These are phyloP conservation scores for Aphidoletes aphidimyza DNA, from an alignment of 2,888 invertebrate species.

Conservation along the genomic window DNA sequence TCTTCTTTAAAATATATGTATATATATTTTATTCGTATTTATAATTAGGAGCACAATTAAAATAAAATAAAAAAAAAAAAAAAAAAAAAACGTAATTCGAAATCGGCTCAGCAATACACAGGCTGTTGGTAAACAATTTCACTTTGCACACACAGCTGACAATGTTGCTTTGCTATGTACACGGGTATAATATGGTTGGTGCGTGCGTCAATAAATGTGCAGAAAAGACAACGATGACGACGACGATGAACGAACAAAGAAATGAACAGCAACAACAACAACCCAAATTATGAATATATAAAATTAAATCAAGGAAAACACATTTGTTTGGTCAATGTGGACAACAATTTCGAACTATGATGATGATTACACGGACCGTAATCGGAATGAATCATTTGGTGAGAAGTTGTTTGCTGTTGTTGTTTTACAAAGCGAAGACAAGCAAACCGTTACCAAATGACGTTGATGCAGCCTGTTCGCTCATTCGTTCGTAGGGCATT, in stretches of 20 bases:
- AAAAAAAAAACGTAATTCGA: slow-evolving; percentile 50
- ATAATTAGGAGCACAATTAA: slow-evolving; percentile 41
- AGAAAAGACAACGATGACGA: slow-evolving; percentile 17
- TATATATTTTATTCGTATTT: slow-evolving; percentile 14
- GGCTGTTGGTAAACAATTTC: not conserved
- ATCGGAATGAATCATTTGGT: slow-evolving; percentile 7
- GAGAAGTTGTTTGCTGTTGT: not conserved
- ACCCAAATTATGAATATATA: not conserved
- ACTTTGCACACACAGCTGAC: slow-evolving; percentile 37
- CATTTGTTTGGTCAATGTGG: not conserved
- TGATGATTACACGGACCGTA: not conserved
- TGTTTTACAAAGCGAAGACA: not conserved
- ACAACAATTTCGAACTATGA: not conserved
- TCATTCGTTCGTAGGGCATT: not conserved
- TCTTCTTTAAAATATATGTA: not conserved
- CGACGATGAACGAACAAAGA: not conserved
- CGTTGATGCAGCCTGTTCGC: not conserved
- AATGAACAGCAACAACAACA: not conserved
- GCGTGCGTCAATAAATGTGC: not conserved
- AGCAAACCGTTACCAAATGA: slow-evolving; percentile 23
- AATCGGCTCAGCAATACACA: not conserved
- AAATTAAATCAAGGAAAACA: slow-evolving; percentile 1
- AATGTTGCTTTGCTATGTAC: too few relatives aligned
- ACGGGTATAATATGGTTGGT: too few relatives aligned
- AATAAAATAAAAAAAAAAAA: not conserved